Evolutionary conservation across 2,888 invertebrate genomes (phyloP), one percentile per base, ranked within the genome.

Genomic region (Tipula confusa): DNA sequence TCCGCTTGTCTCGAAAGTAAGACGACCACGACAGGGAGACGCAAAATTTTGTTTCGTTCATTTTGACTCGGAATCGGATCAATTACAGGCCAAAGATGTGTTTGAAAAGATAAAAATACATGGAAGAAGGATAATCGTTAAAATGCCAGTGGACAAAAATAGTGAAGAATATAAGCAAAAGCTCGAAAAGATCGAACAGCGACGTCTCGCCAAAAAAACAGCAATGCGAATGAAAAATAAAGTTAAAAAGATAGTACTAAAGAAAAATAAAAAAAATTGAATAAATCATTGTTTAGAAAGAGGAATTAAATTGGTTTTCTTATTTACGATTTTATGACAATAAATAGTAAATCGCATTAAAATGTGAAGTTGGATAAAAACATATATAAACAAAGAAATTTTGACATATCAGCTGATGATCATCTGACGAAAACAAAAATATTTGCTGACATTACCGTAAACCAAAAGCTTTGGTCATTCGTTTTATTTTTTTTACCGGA

Each of bases 331-430:
- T n/a, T n/a, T 13, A 80, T 11, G n/a, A 29, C 4, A 80, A 18
- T 79, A 24, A 9, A 7, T 9, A 28, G 24, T 28, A 29, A 28
- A 79, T n/a, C n/a, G n/a, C n/a, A n/a, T n/a, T n/a, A n/a, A n/a
- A n/a, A n/a, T n/a, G n/a, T n/a, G n/a, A 15, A 13, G n/a, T 6
- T 64, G 18, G n/a, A 64, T 64, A 64, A 64, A 33, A n/a, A n/a
- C n/a, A n/a, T 29, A 29, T 29, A 31, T 80, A 80, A 80, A 80
- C 80, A 80, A 80, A 80, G 29, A 80, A 29, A 1, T 80, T 80
- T 80, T 80, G 80, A 80, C 80, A 80, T 80, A 80, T 80, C 80
- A 80, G 80, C 80, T 80, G 80, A 31, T 31, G 80, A 80, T 29
- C 80, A 80, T 80, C 29, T 80, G 80, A 80, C 80, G 29, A 80